These are phyloP conservation scores for Scomberomorus guttatus DNA, from an alignment of 2,797 vertebrate species.

Conservation along the genomic window DNA sequence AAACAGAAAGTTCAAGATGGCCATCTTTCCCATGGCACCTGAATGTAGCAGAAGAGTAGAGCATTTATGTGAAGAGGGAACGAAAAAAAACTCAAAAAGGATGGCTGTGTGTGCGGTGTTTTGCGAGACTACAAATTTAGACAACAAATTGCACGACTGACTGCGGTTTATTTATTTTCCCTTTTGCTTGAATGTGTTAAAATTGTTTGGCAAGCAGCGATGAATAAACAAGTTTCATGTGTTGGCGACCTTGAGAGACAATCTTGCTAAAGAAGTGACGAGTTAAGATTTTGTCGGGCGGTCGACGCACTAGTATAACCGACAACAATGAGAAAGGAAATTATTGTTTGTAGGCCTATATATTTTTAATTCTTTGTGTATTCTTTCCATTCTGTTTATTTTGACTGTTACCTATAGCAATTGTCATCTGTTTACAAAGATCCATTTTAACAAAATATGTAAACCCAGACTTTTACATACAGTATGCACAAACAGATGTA, in stretches of 20 bases:
- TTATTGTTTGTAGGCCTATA: neutral
- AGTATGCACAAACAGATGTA: neutral
- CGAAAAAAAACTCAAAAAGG: slow-evolving; percentile 21
- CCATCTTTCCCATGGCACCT: slow-evolving; percentile 8
- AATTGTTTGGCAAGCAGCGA: slow-evolving; percentile 47
- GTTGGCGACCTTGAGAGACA: slow-evolving; percentile 52
- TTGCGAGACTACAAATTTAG: slow-evolving; percentile 77
- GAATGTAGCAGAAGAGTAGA: slow-evolving; percentile 35
- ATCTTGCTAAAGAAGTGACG: slow-evolving; percentile 30
- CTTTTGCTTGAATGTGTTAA: slow-evolving; percentile 55
- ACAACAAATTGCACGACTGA: slow-evolving; percentile 59
- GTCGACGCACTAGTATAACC: no score
- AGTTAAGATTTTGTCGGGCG: neutral
- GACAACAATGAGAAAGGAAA: no score
- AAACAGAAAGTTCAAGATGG: neutral
- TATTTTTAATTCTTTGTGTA: neutral
- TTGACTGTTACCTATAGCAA: neutral
- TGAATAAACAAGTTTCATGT: slow-evolving; percentile 49
- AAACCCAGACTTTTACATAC: no score
- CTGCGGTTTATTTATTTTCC: slow-evolving; percentile 74
- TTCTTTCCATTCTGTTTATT: neutral
- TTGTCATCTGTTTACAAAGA: no score
- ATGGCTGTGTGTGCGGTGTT: slow-evolving; percentile 76
- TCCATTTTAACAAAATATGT: neutral
- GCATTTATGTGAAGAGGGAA: slow-evolving; percentile 50